These are phyloP conservation scores for Abramis brama DNA, from an alignment of 2,113 vertebrate genomes.

Conservation along the genomic window DNA sequence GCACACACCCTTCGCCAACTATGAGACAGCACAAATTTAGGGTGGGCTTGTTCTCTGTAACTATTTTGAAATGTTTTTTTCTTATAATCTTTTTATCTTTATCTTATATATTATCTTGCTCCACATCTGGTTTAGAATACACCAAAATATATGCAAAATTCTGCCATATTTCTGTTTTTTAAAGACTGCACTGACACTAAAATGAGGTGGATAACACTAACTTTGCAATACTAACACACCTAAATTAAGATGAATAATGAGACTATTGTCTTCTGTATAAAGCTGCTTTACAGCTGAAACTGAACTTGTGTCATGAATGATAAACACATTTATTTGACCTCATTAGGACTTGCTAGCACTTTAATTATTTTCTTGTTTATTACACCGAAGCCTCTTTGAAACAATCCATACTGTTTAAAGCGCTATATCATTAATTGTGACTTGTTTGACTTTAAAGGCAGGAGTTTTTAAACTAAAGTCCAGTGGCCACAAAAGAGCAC, in stretches of 20 bases:
- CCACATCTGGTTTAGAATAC: background rate
- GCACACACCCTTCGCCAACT: conserved; percentile 47
- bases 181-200: too few species aligned
- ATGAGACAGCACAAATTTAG: conserved; percentile 61
- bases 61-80: background rate
- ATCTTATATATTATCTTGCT: conserved; percentile 46
- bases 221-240: background rate
- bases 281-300: background rate
- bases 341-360: background rate
- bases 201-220: background rate
- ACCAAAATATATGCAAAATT: background rate
- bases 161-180: background rate
- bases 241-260: background rate
- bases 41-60: conserved; percentile 33
- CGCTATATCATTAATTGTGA: background rate
- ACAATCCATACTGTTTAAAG: background rate
- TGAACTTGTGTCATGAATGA: background rate
- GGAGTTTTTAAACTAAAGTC: background rate
- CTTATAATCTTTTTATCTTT: conserved; percentile 11
- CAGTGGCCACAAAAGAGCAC: background rate
- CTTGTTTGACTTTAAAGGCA: background rate
- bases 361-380: background rate
- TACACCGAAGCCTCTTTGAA: background rate
- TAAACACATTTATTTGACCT: background rate
- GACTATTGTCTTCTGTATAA: background rate